These are phyloP conservation scores for Cosmopolites sordidus DNA, from an alignment of 2,888 invertebrate species.

Conservation along the genomic window DNA sequence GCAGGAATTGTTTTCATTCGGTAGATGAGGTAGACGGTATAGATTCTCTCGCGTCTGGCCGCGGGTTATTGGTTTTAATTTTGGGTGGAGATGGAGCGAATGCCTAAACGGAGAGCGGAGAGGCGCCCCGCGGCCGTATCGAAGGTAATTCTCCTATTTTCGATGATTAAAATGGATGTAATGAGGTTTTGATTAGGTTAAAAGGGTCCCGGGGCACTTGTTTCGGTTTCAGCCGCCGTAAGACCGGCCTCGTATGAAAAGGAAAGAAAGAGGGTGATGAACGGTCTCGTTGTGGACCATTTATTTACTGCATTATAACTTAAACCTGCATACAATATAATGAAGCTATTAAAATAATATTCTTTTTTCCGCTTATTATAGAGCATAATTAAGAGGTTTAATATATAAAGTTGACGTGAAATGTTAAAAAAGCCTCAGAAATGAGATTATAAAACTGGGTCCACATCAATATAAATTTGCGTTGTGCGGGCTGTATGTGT, in stretches of 20 bases:
- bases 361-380: no score
- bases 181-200: slow-evolving; percentile 22
- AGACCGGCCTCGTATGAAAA: neutral
- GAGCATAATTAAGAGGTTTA: no score
- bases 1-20: slow-evolving; percentile 24
- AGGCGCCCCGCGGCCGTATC: slow-evolving; percentile 12
- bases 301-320: no score
- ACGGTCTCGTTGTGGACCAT: no score
- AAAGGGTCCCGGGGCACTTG: slow-evolving; percentile 7
- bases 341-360: no score
- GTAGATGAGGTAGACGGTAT: slow-evolving; percentile 24
- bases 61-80: slow-evolving; percentile 28
- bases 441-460: no score
- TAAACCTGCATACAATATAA: no score
- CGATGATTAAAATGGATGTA: slow-evolving; percentile 26
- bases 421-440: no score
- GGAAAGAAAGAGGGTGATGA: no score
- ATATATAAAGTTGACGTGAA: no score
- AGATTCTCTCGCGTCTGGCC: slow-evolving; percentile 23
- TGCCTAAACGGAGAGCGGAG: neutral
- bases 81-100: slow-evolving; percentile 12
- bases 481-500: no score
- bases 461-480: no score
- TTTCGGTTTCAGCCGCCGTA: neutral
- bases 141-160: slow-evolving; percentile 27